Evolutionary conservation across 2,113 vertebrate genomes (phyloP), one percentile per base, ranked within the genome.

Genomic region (Ammodramus savannarum): DNA sequence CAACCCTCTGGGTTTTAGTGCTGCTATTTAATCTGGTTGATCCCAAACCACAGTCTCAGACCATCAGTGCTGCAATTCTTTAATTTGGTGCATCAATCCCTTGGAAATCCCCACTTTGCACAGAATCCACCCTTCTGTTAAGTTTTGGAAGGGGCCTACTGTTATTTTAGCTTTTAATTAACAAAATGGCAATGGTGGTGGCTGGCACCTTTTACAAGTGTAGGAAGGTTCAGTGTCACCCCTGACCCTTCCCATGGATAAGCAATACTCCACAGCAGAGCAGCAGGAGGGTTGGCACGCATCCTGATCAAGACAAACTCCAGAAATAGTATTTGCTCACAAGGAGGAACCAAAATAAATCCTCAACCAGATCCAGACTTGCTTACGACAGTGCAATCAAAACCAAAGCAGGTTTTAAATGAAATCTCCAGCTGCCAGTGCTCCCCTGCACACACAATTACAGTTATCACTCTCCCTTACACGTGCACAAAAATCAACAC

Each of bases 271-370:
- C 59, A 43, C 4, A 91, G 68, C 46, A 77, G 73, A 92, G 43
- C 59, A 77, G 87, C 26, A 89, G 93, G 66, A 95, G 32, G 21
- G 36, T 4, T 92, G 69, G 65, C 74, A 91, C 0, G 0, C 36
- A 27, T 58, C 73, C 65, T 81, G 55, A 71, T 22, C 41, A 36
- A 84, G 63, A 57, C 8, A 39, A 88, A 69, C 54, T 61, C 29
- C 72, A 86, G 51, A 89, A 94, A 89, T 7, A 55, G 43, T 27
- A 34, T 76, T 86, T 74, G 29, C 55, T 89, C 77, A 62, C 59
- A 78, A 74, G 68, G 13, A 83, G 31, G 51, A 77, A 80, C 25
- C 48, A 71, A 94, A 86, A 95, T 36, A 77, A 34, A 91, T 58
- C 39, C 22, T 69, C n/a, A 51, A 16, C 23, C 34, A 48, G 57